These are phyloP conservation scores for Cardiocondyla obscurior DNA, from an alignment of 1,140 invertebrate species.

Conservation along the genomic window DNA sequence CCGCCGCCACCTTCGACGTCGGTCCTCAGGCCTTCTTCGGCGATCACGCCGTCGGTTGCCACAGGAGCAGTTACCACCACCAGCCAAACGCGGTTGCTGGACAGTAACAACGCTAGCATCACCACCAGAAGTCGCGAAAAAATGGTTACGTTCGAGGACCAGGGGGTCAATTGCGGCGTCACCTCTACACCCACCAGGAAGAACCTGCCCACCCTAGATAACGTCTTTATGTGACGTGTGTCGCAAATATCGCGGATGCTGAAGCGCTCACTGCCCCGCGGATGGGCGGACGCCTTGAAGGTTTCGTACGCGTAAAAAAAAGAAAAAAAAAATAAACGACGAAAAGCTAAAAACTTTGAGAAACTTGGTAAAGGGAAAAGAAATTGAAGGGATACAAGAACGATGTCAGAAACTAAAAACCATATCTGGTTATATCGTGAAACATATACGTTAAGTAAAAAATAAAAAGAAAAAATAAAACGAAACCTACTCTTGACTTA, in stretches of 20 bases:
- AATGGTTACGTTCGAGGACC: conserved; percentile 93
- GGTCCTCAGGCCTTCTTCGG: conserved; percentile 69
- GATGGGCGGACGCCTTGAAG: background rate
- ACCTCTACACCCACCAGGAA: conserved; percentile 81
- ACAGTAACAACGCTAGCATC: conserved; percentile 69
- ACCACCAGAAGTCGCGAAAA: conserved; percentile 87
- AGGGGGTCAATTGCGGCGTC: conserved; percentile 80
- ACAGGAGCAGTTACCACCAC: conserved; percentile 40
- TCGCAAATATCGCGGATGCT: background rate
- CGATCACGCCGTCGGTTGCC: conserved; percentile 65
- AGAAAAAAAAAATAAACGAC: background rate
- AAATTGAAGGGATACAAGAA: background rate
- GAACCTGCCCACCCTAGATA: conserved; percentile 79
- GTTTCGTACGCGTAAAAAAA: background rate
- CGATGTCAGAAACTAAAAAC: background rate
- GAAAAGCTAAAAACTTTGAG: background rate
- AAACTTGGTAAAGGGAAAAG: background rate
- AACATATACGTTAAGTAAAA: background rate
- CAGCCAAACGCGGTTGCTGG: conserved; percentile 75
- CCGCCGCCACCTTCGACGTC: conserved; percentile 82
- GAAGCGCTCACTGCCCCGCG: background rate
- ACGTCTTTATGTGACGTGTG: conserved; percentile 87
- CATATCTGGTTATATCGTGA: background rate
- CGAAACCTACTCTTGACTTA: background rate
- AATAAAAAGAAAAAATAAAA: too few relatives aligned